Base-by-base conservation (phyloP, 2,888 invertebrate species). In the Amblyjoppa proteus region DNA sequence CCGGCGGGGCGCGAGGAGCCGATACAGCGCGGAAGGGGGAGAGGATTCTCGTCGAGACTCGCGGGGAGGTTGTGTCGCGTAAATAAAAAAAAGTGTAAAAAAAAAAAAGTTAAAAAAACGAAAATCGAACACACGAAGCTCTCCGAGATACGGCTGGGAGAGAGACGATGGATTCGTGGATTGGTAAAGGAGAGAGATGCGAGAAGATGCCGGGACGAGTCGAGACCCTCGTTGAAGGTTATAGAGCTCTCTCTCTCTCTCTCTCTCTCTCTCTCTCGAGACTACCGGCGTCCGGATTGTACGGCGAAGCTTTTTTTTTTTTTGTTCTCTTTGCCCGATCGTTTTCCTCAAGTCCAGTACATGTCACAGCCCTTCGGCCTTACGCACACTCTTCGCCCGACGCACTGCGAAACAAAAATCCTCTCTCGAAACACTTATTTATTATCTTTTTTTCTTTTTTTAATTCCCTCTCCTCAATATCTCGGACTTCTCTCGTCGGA, bases 221-320 rank as follows among this genome's bases (percentile, higher is more conserved):
- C 75, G 79, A 86, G 82, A 71, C 69, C 68, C 79, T 84, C 80
- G 80, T 84, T 87, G 87, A 88, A 88, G 87, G 88, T 87, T 87
- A 85, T 87, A 80, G 9, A 4, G 38, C 38, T 38, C 38, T 9
- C 38, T 38, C 38, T 38, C 9, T 38, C 38, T 38, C 38, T 38
- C 38, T 38, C 38, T 38, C 38, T 38, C 38, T 38, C 1, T 38
- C 38, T 7, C 38, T 38, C 38, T 7, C 38, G 79, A 69, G 75
- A 80, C 76, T 85, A 87, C 87, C 88, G 88, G 88, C 88, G 85
- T 88, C 86, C 83, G 80, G 66, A 77, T 84, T 49, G 68, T 80
- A 9, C 64, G 69, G n/a, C 16, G 64, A 66, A 45, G 64, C 28
- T 53, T 38, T 73, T 56, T 9, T 73, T 56, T 9, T 9, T 9